These are phyloP conservation scores for Notospermus geniculatus DNA, from an alignment of 1,140 invertebrate species.

Conservation along the genomic window DNA sequence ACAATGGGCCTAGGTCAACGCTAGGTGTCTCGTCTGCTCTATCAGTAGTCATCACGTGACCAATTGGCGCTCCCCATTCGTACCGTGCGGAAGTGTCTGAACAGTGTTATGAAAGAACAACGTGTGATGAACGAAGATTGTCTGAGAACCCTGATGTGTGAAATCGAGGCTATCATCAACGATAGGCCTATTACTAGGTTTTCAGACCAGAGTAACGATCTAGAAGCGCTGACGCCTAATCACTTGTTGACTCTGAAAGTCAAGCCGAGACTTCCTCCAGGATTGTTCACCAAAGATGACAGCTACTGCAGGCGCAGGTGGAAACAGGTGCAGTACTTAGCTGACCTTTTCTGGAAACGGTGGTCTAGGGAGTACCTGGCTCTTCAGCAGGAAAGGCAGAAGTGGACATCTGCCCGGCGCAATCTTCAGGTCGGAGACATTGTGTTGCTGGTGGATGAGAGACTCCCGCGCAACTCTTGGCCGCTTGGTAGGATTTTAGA, in stretches of 20 bases:
- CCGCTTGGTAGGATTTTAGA: too few relatives aligned
- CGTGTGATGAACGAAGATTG: slow-evolving; percentile 23
- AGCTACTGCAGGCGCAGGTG: background rate
- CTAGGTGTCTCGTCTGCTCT: too few relatives aligned
- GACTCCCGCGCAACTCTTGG: slow-evolving; percentile 19
- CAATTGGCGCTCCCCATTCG: too few relatives aligned
- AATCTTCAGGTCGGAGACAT: slow-evolving; percentile 27
- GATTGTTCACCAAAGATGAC: slow-evolving; percentile 1
- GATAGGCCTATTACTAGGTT: slow-evolving; percentile 11
- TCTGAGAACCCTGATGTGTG: slow-evolving; percentile 20
- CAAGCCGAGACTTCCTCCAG: slow-evolving; percentile 10
- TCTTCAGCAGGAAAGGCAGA: slow-evolving; percentile 22
- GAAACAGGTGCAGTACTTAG: too few relatives aligned
- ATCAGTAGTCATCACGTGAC: too few relatives aligned
- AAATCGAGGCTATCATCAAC: too few relatives aligned
- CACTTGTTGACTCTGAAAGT: slow-evolving; percentile 4
- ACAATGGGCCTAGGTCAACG: too few relatives aligned
- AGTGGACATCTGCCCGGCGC: slow-evolving; percentile 16
- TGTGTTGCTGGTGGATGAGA: slow-evolving; percentile 25
- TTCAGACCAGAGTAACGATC: background rate
- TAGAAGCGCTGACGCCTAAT: slow-evolving; percentile 9
- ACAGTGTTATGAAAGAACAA: slow-evolving; percentile 19
- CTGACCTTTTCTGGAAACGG: slow-evolving; percentile 9
- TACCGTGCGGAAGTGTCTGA: slow-evolving; percentile 17
- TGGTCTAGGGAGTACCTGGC: slow-evolving; percentile 24